phyloP scores from a whole-genome alignment of 2,797 vertebrate species.

The Prunella strophiata region DNA sequence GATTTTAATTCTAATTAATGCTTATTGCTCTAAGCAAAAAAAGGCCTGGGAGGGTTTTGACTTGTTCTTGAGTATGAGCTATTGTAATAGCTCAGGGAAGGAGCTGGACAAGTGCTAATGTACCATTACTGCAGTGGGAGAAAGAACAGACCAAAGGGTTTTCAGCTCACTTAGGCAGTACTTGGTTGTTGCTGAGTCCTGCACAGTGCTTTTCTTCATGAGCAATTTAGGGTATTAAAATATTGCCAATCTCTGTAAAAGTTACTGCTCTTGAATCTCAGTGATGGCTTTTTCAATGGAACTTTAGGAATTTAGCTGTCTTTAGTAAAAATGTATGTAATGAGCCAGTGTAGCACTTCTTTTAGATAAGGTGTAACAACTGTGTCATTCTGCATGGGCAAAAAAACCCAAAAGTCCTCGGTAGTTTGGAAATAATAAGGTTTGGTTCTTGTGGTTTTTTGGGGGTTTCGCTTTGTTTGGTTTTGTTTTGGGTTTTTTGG shows the following conservation, averaged over 20 bases:
- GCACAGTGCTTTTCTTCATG: background rate
- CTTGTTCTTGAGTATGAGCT: background rate
- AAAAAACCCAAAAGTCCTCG: background rate
- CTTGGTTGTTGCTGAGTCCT: background rate
- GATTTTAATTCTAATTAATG: background rate
- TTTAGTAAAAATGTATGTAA: background rate
- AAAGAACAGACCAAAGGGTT: background rate
- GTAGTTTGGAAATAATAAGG: background rate
- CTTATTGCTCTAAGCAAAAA: background rate
- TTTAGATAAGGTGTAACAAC: background rate
- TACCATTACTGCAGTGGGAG: background rate
- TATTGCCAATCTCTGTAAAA: background rate
- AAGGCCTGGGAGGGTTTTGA: background rate
- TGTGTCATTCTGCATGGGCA: background rate
- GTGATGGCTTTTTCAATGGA: background rate
- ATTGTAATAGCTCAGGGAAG: background rate
- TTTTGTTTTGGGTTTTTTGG: background rate
- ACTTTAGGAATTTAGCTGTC: background rate
- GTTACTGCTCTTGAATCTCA: background rate
- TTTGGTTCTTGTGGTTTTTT: background rate
- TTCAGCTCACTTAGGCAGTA: background rate
- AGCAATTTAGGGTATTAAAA: background rate
- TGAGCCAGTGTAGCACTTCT: background rate
- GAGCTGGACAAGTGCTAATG: background rate
- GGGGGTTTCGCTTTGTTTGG: too few species aligned